Conservation (phyloP, 2,888 invertebrate species). For the Tricholauxania praeusta region DNA sequence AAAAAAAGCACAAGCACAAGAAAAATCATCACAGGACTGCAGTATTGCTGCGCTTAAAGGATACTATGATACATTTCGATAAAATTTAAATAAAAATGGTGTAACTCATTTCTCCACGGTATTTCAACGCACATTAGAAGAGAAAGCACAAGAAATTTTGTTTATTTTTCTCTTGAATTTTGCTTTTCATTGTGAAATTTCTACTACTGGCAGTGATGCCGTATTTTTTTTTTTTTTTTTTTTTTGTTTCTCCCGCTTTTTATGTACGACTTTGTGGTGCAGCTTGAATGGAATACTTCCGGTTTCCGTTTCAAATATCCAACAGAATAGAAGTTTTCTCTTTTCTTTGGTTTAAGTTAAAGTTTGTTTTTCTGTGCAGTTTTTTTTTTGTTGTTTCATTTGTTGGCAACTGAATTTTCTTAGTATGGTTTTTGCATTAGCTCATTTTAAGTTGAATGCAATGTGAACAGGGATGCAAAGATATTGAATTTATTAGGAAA, state of each 20-base stretch:
- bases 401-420: no score
- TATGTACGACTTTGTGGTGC: constrained; percentile 42
- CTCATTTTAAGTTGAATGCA: no score
- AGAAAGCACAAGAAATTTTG: no score
- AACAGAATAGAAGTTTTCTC: constrained; percentile 8
- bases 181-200: no score
- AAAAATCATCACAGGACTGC: constrained; percentile 4
- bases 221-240: no score
- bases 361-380: no score
- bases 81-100: constrained; percentile 29
- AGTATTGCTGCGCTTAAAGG: constrained; percentile 15
- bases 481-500: no score
- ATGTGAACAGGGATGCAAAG: no score
- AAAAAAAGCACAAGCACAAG: not conserved
- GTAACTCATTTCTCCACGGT: constrained; percentile 30
- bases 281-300: constrained; percentile 62
- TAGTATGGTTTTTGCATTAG: no score
- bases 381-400: no score
- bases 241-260: not conserved
- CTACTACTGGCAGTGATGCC: no score
- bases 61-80: constrained; percentile 23
- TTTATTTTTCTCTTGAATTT: no score
- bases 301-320: constrained; percentile 54
- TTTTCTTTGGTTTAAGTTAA: constrained; percentile 13
- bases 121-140: constrained; percentile 13